Conservation (phyloP, 2,888 invertebrate species). For the Apamea anceps region DNA sequence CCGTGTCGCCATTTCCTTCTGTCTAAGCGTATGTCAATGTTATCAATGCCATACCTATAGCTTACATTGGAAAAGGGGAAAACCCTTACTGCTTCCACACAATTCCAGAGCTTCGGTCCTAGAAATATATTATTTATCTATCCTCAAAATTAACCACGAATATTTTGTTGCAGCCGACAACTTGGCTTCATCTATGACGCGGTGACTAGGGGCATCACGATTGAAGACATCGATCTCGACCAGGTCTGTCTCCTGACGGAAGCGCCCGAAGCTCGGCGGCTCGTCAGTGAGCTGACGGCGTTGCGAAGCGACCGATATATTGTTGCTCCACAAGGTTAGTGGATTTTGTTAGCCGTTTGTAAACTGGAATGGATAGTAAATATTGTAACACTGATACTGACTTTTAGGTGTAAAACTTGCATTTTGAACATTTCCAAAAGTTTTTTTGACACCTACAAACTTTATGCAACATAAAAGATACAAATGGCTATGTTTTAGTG, state of each 20-base stretch:
- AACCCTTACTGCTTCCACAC: no score
- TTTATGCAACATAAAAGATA: background rate
- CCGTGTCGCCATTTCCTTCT: no score
- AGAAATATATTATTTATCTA: background rate
- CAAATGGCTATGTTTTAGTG: background rate
- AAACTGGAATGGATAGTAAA: background rate
- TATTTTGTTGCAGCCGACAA: slow-evolving; percentile 78
- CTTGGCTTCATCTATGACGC: slow-evolving; percentile 86
- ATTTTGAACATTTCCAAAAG: no score
- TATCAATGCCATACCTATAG: background rate
- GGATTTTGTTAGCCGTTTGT: slow-evolving; percentile 35
- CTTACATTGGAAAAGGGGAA: no score
- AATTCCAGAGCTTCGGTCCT: background rate
- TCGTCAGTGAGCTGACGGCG: slow-evolving; percentile 74
- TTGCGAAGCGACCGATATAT: slow-evolving; percentile 73
- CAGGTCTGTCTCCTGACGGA: slow-evolving; percentile 80
- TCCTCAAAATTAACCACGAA: background rate
- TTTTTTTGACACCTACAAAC: no score
- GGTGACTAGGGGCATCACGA: slow-evolving; percentile 79
- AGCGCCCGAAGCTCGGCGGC: slow-evolving; percentile 71
- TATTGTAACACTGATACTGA: background rate
- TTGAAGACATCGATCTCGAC: slow-evolving; percentile 82
- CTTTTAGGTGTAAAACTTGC: background rate
- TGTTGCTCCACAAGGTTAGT: slow-evolving; percentile 81
- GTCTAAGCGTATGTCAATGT: no score